Evolutionary conservation across 2,797 vertebrate species (phyloP).

Genomic region (Trachops cirrhosus): DNA sequence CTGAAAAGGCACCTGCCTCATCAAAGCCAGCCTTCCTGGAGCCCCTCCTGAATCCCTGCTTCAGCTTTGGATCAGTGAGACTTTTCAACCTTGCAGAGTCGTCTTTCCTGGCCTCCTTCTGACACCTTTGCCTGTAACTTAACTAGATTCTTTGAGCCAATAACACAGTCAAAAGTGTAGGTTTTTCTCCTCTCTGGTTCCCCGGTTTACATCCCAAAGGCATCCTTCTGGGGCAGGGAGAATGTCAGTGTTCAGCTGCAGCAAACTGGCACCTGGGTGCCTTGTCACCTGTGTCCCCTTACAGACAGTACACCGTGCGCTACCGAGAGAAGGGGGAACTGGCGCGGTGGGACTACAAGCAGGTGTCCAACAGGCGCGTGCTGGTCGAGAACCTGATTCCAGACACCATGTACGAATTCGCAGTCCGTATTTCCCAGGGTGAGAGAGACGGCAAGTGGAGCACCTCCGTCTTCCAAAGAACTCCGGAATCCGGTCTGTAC

Average conservation of each 20-base stretch:
- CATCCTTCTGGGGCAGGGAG: neutral
- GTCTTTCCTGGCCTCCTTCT: neutral
- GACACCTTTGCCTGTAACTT: neutral
- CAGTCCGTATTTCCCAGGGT: constrained; percentile 91
- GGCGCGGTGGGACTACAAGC: constrained; percentile 95
- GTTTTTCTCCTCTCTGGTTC: neutral
- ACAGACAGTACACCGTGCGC: constrained; percentile 91
- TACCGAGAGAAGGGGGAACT: constrained; percentile 97
- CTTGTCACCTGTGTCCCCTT: neutral
- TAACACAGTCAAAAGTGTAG: neutral
- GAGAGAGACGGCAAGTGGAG: constrained; percentile 94
- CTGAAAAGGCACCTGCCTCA: neutral
- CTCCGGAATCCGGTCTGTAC: constrained; percentile 94
- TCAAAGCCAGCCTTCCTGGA: neutral
- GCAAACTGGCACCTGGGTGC: accelerated
- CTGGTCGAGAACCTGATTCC: constrained; percentile 91
- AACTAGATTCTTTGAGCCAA: neutral
- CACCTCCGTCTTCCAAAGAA: constrained; percentile 94
- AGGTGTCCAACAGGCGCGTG: constrained; percentile 87
- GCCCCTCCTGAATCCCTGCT: neutral
- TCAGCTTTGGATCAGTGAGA: neutral
- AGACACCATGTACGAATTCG: constrained; percentile 98
- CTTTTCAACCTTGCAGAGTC: neutral
- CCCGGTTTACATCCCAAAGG: neutral
- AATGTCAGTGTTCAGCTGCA: neutral